Evolutionary conservation across 1,140 invertebrate species (phyloP).

Genomic region (Adelges cooleyi): DNA sequence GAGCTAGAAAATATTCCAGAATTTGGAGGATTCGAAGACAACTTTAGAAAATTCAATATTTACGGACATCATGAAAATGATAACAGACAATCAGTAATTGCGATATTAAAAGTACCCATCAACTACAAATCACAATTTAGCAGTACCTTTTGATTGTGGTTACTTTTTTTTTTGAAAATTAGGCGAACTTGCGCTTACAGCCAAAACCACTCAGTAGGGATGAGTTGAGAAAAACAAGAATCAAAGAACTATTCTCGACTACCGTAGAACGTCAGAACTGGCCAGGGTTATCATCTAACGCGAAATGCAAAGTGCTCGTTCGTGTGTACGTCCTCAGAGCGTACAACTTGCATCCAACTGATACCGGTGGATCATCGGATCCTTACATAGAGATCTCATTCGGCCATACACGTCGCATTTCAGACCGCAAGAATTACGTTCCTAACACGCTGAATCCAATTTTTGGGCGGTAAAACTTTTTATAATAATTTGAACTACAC

Average conservation of each 20-base stretch:
- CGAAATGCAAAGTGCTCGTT: constrained; percentile 35
- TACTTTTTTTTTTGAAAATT: background rate
- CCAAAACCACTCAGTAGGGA: background rate
- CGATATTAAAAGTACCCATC: background rate
- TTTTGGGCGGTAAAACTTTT: constrained; percentile 65
- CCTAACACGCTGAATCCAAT: constrained; percentile 71
- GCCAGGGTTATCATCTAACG: background rate
- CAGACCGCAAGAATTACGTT: constrained; percentile 61
- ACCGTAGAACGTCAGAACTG: background rate
- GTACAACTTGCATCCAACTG: constrained; percentile 56
- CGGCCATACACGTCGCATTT: constrained; percentile 50
- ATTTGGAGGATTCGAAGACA: constrained; percentile 65
- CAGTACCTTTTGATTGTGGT: background rate
- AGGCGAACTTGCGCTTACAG: background rate
- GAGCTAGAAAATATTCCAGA: constrained; percentile 66
- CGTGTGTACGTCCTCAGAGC: constrained; percentile 67
- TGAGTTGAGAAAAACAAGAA: background rate
- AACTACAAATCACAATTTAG: background rate
- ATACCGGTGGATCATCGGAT: constrained; percentile 62
- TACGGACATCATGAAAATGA: constrained; percentile 36
- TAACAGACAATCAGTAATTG: background rate
- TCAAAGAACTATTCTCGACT: background rate
- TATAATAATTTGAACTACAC: too few species aligned
- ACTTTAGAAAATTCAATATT: constrained; percentile 59
- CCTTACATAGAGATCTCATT: constrained; percentile 61